phyloP scores from a whole-genome alignment of 2,888 invertebrate species.

The Antheraea assamensis region DNA sequence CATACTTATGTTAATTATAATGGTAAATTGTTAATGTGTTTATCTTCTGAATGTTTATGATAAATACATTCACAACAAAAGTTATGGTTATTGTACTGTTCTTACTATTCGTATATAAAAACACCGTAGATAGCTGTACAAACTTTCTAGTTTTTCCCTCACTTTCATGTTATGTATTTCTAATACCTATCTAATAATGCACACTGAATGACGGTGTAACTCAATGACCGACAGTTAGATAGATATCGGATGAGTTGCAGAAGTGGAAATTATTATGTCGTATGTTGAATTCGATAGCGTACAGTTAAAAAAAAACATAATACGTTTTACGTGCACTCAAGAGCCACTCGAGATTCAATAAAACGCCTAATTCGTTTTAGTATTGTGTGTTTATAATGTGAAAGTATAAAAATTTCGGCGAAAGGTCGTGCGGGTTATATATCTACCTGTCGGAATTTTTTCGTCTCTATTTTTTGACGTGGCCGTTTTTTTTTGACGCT shows the following conservation, averaged over 20 bases:
- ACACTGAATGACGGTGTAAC: conserved; percentile 18
- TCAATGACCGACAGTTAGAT: conserved; percentile 17
- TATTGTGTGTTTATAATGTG: conserved; percentile 55
- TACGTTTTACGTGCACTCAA: conserved; percentile 30
- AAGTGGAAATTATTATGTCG: conserved; percentile 51
- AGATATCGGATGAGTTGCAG: conserved; percentile 44
- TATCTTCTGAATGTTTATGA: neutral
- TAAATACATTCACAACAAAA: neutral
- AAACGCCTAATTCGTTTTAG: conserved; percentile 51
- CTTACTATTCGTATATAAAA: neutral
- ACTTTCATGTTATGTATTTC: conserved; percentile 18
- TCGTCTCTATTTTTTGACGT: conserved; percentile 41
- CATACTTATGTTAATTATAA: no score
- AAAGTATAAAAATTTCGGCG: conserved; percentile 45
- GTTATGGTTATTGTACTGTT: neutral
- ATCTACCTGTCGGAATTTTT: conserved; percentile 50
- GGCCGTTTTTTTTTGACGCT: conserved; percentile 46
- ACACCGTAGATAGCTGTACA: conserved; percentile 5
- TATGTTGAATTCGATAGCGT: conserved; percentile 40
- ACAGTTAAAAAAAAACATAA: conserved; percentile 52
- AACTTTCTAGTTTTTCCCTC: conserved; percentile 22
- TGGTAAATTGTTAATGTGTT: neutral
- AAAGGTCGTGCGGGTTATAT: conserved; percentile 58
- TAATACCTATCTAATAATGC: conserved; percentile 16
- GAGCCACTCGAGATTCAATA: conserved; percentile 29